Conservation (phyloP, 2,888 invertebrate genomes). For the Protula sp. region DNA sequence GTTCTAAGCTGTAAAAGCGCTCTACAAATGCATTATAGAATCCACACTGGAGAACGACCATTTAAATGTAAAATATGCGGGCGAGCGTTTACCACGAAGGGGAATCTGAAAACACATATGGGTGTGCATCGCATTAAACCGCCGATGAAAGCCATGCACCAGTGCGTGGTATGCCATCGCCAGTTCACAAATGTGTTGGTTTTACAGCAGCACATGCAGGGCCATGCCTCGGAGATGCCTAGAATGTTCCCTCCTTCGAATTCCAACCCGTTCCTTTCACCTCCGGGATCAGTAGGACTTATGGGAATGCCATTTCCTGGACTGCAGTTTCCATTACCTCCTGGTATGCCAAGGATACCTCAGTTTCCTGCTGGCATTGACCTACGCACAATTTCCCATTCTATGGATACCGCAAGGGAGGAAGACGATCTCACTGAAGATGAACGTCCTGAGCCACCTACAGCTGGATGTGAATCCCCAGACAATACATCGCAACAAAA, state of each 20-base stretch:
- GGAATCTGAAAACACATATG: conserved; percentile 99
- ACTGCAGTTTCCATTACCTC: neutral
- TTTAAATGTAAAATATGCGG: conserved; percentile 51
- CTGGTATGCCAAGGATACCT: neutral
- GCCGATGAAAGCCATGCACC: conserved; percentile 79
- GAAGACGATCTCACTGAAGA: too few relatives aligned
- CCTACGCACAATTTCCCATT: too few relatives aligned
- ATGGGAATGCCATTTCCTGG: neutral
- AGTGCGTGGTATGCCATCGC: conserved; percentile 85
- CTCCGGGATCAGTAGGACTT: too few relatives aligned
- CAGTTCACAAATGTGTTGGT: conserved; percentile 88
- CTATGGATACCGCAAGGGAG: too few relatives aligned
- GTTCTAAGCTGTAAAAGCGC: conserved; percentile 95
- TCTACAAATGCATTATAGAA: conserved; percentile 87
- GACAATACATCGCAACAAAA: too few relatives aligned
- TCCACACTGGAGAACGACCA: conserved; percentile 50
- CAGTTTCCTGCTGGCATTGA: too few relatives aligned
- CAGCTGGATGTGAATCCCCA: too few relatives aligned
- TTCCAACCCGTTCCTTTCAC: too few relatives aligned
- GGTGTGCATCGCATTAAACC: conserved; percentile 89
- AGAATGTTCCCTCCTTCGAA: neutral
- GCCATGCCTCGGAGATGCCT: conserved; percentile 59
- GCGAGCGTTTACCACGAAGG: conserved; percentile 97
- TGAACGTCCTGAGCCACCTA: too few relatives aligned
- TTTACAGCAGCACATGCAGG: conserved; percentile 87